These are phyloP conservation scores for Anas bahamensis DNA, from an alignment of 2,797 vertebrate species.

Conservation along the genomic window DNA sequence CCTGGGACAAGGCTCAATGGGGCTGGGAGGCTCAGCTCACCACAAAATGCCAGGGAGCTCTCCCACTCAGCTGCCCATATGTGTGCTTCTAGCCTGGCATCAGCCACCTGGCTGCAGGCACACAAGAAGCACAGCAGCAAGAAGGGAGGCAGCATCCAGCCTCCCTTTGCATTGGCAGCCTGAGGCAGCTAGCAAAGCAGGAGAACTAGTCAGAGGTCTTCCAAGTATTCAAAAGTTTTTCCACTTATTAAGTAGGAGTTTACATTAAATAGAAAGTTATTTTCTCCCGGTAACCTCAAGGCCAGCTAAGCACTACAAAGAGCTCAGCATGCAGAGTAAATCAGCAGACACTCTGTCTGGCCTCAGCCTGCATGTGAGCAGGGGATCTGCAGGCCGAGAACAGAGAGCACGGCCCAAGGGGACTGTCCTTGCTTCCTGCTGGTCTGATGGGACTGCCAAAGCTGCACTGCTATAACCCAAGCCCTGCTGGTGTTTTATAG, in stretches of 20 bases:
- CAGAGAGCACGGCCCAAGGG: neutral
- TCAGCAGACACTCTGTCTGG: neutral
- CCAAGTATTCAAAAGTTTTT: neutral
- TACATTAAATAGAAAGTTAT: neutral
- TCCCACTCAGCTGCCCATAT: neutral
- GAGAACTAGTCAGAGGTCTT: neutral
- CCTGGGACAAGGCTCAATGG: neutral
- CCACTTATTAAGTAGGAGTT: neutral
- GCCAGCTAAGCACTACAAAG: neutral
- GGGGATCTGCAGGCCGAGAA: neutral
- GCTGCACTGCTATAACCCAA: neutral
- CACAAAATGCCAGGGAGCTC: neutral
- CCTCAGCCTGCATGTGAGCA: neutral
- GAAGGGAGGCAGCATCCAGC: neutral
- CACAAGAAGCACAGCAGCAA: neutral
- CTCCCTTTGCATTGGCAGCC: neutral
- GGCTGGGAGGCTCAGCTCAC: neutral
- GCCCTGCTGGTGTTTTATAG: neutral
- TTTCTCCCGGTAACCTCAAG: neutral
- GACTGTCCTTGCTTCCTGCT: neutral
- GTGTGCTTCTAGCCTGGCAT: neutral
- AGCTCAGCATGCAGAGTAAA: neutral
- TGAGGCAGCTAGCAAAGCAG: neutral
- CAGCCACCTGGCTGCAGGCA: neutral
- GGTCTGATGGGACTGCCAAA: neutral